Base-by-base conservation (phyloP, 2,888 invertebrate species). In the Pachymerium ferrugineum region DNA sequence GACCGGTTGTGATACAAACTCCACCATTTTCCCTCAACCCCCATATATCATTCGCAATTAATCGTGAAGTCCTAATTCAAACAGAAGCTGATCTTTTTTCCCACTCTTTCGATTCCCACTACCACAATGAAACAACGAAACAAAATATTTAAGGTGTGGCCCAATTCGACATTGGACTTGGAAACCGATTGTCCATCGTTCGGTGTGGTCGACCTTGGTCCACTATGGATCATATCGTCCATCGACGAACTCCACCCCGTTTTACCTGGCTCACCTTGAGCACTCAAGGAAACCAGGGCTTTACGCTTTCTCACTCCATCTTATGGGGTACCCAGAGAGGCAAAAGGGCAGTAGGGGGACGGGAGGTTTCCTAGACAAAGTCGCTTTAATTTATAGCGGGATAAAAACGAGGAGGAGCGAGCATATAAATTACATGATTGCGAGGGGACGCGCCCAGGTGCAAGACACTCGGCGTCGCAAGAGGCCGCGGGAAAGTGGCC, bases 371-470 rank as follows among this genome's bases (percentile, higher is more conserved):
- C 29, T 29, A 33, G 69, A 69, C 69, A 33, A 33, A 33, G 69
- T 69, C 31, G 33, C 33, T 69, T 69, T 54, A 54, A 54, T 54
- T 54, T 54, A 54, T 54, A 28, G 54, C 54, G 54, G 54, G 54
- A 54, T 54, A 54, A 54, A 54, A 54, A 54, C 54, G 54, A 54
- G 54, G 54, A 54, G 54, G 54, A 54, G 54, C 54, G 54, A 54
- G 54, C 54, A 54, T 54, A 54, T 54, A 54, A 54, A 54, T 54
- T 54, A 54, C 54, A 54, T 54, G 54, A 54, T 54, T 54, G 54
- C 12, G 54, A 54, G 54, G 54, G 54, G 54, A 54, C 54, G 54
- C 54, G 54, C 54, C 54, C 54, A 54, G 54, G 54, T 54, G 54
- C 54, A 54, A 54, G 54, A 54, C 54, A 54, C 54, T 54, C 54